Evolutionary conservation across 2,888 invertebrate genomes (phyloP).

Genomic region (Erebia ligea): DNA sequence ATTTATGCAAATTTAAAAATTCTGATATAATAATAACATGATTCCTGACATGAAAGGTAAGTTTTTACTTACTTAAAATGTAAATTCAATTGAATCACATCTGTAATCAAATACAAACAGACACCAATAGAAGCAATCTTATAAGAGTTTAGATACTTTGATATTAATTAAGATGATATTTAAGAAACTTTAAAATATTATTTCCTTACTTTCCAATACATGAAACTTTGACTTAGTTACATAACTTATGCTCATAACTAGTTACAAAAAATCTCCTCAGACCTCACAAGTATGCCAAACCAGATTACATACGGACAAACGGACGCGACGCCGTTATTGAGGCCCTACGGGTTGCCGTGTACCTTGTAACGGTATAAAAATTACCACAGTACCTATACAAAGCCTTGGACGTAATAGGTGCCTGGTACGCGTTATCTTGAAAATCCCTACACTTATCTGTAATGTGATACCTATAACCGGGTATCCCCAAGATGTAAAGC

Average conservation of each 20-base stretch:
- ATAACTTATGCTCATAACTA: slow-evolving; percentile 25
- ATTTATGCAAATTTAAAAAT: no score
- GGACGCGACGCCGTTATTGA: slow-evolving; percentile 46
- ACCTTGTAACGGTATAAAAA: slow-evolving; percentile 48
- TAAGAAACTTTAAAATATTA: not conserved
- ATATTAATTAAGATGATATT: no score
- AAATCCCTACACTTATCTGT: slow-evolving; percentile 1
- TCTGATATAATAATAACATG: no score
- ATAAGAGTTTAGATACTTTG: no score
- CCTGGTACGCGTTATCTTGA: not conserved
- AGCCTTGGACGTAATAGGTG: slow-evolving; percentile 3
- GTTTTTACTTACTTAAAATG: no score
- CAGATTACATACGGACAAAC: slow-evolving; percentile 36
- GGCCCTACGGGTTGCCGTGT: slow-evolving; percentile 47
- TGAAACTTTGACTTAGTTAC: not conserved
- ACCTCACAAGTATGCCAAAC: slow-evolving; percentile 37
- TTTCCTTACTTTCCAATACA: not conserved
- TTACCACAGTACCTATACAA: slow-evolving; percentile 29
- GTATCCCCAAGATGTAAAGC: not conserved
- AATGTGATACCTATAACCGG: not conserved
- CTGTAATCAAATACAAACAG: no score
- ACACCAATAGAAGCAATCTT: no score
- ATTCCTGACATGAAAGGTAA: no score
- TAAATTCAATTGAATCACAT: no score
- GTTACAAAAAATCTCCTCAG: slow-evolving; percentile 30